Base-by-base conservation (phyloP, 2,888 invertebrate genomes). In the Drosophila ustulata region DNA sequence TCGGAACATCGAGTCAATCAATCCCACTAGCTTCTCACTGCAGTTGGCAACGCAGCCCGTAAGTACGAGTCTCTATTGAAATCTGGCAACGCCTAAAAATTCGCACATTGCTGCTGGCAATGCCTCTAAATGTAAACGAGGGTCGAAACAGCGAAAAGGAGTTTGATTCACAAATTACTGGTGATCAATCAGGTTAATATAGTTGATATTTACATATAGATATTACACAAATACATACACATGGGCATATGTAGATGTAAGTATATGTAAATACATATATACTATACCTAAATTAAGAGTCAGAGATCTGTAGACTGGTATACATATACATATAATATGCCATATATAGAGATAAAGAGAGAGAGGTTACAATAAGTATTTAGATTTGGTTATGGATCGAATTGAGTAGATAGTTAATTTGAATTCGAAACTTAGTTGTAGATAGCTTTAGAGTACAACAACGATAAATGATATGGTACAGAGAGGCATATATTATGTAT, bases 401-500 rank as follows among this genome's bases (percentile, higher is more conserved):
- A 56, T 72, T 46, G 18, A 25, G 26, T 23, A 18, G 39, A 18
- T 45, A 13, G 18, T 53, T 53, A 37, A 32, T 26, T 68, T 73
- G 13, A 69, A 58, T 37, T 62, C 49, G 49, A 51, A 70, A 49
- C 64, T 61, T 67, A 67, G 39, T 68, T 67, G 63, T 57, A 75
- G 66, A 66, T 74, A 65, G 34, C 62, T 82, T 78, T 73, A 64
- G 71, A 72, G 66, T 77, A 84, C 85, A 87, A 84, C 84, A 87
- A 80, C 80, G 46, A 88, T 81, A 71, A 84, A 81, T 81, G 46
- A 77, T 79, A 82, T 85, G 76, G 58, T 76, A 79, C 77, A 88
- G 62, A 88, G 85, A 88, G 88, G 82, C 88, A 88, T 88, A 85
- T 83, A 75, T 70, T 88, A 85, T 88, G 78, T 88, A 77, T 73